Base-by-base conservation (phyloP, 2,888 invertebrate genomes). In the Acanthoscelides obtectus region DNA sequence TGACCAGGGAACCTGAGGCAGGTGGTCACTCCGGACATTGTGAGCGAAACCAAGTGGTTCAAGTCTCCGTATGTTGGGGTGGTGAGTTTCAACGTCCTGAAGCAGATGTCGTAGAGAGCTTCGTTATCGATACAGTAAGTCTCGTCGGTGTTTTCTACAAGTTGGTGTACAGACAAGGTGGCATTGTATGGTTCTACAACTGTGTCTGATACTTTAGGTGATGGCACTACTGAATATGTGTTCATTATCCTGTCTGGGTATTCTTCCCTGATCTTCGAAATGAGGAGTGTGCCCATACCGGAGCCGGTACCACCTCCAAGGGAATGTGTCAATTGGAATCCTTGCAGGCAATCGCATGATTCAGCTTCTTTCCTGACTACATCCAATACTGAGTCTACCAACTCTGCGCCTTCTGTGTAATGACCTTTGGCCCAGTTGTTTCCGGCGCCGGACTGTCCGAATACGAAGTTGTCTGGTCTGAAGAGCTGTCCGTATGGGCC, bases 381-480 rank as follows among this genome's bases (percentile, higher is more conserved):
- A 84, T 94, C 94, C 77, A 94, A 86, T 0, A 94, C 94, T 66
- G 96, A 91, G 87, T 94, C 97, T 82, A 90, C 95, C 83, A 91
- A 88, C 85, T 92, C 96, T 78, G 90, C 95, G 71, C 96, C 96
- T 86, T 96, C 96, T 21, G 96, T 96, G 86, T 96, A 96, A 81
- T 96, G 95, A 20, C 97, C 84, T 88, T 91, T 80, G 77, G 95
- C 95, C 95, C 95, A 96, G 86, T 96, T 96, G 87, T 96, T 96
- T 68, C 95, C 95, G 66, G 91, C 91, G 20, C 91, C 91, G 20
- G 88, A 88, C 81, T 87, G 87, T 2, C 85, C 93, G 79, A 94
- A 95, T 1, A 96, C 94, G 84, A 95, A 96, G 86, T 95, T 96
- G 85, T 96, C 95, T 12, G 95, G 96, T 69, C 95, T 90, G 89